Evolutionary conservation across 2,797 vertebrate species (phyloP).

Genomic region (Phyllotis vaccarum): DNA sequence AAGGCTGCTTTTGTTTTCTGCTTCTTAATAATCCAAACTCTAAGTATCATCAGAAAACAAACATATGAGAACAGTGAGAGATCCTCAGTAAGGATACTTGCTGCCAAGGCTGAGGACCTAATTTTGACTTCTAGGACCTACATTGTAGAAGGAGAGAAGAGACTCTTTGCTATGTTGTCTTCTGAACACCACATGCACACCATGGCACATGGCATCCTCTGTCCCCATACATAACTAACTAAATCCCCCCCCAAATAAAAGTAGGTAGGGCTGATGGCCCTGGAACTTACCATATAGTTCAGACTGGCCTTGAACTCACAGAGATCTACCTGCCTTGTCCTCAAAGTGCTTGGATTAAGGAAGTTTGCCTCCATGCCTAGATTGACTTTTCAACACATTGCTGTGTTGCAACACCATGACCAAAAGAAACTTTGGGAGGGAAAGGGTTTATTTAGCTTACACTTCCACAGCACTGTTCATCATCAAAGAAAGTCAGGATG

Average conservation of each 20-base stretch:
- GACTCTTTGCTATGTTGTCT: neutral
- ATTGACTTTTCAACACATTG: neutral
- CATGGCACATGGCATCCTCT: neutral
- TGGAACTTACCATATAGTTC: neutral
- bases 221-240: neutral
- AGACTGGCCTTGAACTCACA: neutral
- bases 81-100: neutral
- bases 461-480: neutral
- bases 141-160: neutral
- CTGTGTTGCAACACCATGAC: neutral
- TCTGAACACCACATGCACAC: neutral
- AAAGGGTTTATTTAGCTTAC: neutral
- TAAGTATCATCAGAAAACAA: slow-evolving; percentile 37
- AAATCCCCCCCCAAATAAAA: too few relatives aligned
- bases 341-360: neutral
- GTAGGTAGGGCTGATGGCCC: neutral
- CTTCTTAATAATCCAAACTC: slow-evolving; percentile 57
- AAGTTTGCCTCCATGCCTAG: neutral
- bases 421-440: neutral
- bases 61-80: neutral
- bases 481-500: neutral
- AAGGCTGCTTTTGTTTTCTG: slow-evolving; percentile 48
- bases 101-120: neutral
- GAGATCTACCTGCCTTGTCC: neutral
- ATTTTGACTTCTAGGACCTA: neutral